Conservation (phyloP, 2,797 vertebrate genomes). For the Mastacembelus armatus region DNA sequence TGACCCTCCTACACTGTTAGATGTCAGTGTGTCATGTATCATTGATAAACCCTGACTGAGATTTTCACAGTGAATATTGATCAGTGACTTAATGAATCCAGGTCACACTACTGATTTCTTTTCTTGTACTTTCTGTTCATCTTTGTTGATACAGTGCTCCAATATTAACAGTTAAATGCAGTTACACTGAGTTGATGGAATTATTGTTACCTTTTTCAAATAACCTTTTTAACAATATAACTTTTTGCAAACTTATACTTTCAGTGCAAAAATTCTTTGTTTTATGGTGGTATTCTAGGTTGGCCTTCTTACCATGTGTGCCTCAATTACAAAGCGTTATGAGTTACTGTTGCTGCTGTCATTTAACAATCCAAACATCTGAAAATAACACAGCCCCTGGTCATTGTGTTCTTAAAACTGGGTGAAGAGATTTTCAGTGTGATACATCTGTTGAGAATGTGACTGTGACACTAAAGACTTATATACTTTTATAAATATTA, state of each 20-base stretch:
- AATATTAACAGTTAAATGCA: not conserved
- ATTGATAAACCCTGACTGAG: not conserved
- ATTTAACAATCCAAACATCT: not conserved
- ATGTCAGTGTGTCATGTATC: not conserved
- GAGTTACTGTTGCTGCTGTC: not conserved
- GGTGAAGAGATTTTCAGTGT: not conserved
- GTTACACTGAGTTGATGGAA: too few species aligned
- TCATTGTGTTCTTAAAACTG: not conserved
- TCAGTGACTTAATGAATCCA: slow-evolving; percentile 2
- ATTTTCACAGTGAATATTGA: not conserved
- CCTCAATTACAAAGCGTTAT: not conserved
- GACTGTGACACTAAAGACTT: not conserved
- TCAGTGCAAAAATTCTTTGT: too few species aligned
- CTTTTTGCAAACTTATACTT: not conserved
- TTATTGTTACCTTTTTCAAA: not conserved
- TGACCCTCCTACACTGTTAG: not conserved
- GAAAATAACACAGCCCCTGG: not conserved
- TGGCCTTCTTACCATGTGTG: not conserved
- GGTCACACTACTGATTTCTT: too few species aligned
- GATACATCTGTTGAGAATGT: not conserved
- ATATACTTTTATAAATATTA: not conserved
- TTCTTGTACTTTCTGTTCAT: not conserved
- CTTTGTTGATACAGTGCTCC: not conserved
- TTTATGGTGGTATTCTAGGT: not conserved
- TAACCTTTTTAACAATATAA: too few species aligned